Evolutionary conservation across 2,113 vertebrate genomes (phyloP), one percentile per base, ranked within the genome.

Genomic region (Phrynosoma blainvillii): DNA sequence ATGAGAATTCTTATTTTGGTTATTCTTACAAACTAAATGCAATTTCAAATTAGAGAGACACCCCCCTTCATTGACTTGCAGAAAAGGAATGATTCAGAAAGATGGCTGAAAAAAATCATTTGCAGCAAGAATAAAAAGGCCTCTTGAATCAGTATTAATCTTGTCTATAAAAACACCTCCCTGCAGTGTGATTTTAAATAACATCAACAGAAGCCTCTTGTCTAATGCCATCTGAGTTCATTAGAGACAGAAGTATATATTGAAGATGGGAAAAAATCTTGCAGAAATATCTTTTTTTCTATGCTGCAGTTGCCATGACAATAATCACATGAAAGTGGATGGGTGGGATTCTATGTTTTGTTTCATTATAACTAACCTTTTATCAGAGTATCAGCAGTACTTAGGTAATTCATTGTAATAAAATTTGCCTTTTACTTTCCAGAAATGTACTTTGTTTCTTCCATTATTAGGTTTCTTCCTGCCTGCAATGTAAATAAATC

Each of bases 171-270:
- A 86, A 77, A 73, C 54, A 70, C n/a, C 5, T 76, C n/a, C 21
- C 65, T 70, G 68, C 5, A 88, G 81, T n/a, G n/a, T 88, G 42
- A 70, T 83, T 68, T 78, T 70, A 88, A 88, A 88, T 84, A 83
- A 77, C 77, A 59, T 83, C 87, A 83, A 68, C 62, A 88, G 62
- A 56, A 70, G 18, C n/a, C 59, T 78, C 32, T 88, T 88, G 42
- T 77, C 27, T 74, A 75, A 74, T 40, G 14, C 77, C 66, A 59
- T 21, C 36, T 42, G 52, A 87, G 54, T 81, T 81, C 70, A 59
- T 81, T 73, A 87, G 78, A 73, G 66, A 77, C n/a, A 78, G 20
- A 78, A 68, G 32, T 84, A 74, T 82, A 84, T 78, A 68, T 40
- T 78, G 62, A 30, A 78, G 32, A 84, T 70, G 47, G 78, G 36